Evolutionary conservation across 2,797 vertebrate genomes (phyloP), one percentile per base, ranked within the genome.

Genomic region (Megaceryle alcyon): DNA sequence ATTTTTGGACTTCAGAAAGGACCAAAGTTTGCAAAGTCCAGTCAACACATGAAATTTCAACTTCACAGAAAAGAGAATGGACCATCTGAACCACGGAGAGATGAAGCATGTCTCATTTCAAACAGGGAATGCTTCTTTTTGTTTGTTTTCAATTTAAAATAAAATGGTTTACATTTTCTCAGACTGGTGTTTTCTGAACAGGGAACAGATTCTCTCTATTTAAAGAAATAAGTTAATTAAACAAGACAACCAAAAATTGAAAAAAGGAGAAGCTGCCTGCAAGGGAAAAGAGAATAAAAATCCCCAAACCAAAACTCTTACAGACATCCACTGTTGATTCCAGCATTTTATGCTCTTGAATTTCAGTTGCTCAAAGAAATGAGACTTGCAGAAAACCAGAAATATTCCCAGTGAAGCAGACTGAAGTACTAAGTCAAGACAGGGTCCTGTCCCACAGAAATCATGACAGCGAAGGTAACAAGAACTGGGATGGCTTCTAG

Each of bases 141-240:
- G 54, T 53, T 54, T 84, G 56, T 25, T 96, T 95, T 59, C 90
- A 85, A 86, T 92, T 96, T 92, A 68, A 93, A 89, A 77, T 18
- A 72, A 82, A 95, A 87, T 53, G 78, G 23, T 90, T 85, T 80
- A 60, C 31, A 73, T 96, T 93, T 96, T 84, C 92, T 90, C 19
- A 7, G 88, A 35, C 64, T 73, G 48, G 12, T 61, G 43, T 82
- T 95, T 71, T 35, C 88, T 21, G 65, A 95, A 92, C 70, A 92
- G 81, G 39, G 84, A 92, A 89, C 81, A 92, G 88, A 84, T 70
- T 86, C 87, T 61, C 73, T 53, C 71, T 80, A 39, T 85, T 84
- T 94, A 82, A 91, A 80, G 23, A 88, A 86, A 5, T 60, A 85
- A 92, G 59, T 72, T 94, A 91, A 88, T 93, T 82, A 91, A 91